A percentile compares a stretch with the other conserved stretches of the same genome.
These are phyloP conservation scores for Hippocampus guttulatus DNA, from an alignment of 2,113 vertebrate species.

Conservation along the genomic window DNA sequence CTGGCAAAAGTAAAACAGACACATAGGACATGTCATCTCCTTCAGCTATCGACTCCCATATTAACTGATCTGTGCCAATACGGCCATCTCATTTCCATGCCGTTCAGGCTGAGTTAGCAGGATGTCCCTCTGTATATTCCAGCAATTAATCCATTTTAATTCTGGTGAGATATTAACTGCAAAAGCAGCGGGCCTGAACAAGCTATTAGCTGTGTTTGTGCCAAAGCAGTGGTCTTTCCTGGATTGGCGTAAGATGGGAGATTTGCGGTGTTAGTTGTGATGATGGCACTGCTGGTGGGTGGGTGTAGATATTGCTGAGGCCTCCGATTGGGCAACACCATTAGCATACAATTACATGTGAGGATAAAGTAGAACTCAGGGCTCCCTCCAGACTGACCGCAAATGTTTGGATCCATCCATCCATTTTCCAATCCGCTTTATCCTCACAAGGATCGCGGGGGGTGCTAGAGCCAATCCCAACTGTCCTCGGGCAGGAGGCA, in stretches of 20 bases:
- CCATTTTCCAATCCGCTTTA: no score
- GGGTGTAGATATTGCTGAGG: background rate
- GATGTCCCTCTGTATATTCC: constrained; percentile 40
- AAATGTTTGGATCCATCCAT: no score
- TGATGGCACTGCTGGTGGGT: background rate
- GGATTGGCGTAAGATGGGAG: constrained; percentile 42
- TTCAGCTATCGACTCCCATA: constrained; percentile 31
- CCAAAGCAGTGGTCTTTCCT: constrained; percentile 37
- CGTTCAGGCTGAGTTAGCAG: constrained; percentile 33
- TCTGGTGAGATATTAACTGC: constrained; percentile 48
- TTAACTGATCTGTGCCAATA: constrained; percentile 29
- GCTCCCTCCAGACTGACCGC: no score
- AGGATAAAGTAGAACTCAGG: no score
- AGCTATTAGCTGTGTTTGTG: constrained; percentile 43
- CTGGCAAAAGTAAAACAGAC: constrained; percentile 10
- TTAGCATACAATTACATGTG: background rate
- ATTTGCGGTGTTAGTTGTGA: constrained; percentile 42
- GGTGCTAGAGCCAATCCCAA: no score
- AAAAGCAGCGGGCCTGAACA: constrained; percentile 47
- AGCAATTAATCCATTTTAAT: constrained; percentile 58
- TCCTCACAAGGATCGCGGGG: no score
- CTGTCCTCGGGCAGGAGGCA: no score
- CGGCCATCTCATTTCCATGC: constrained; percentile 32
- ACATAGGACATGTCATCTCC: background rate
- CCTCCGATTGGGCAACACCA: constrained; percentile 33